A percentile compares a stretch with the other conserved stretches of the same genome.
phyloP scores from a whole-genome alignment of 1,140 invertebrate genomes.

The Bombus impatiens region DNA sequence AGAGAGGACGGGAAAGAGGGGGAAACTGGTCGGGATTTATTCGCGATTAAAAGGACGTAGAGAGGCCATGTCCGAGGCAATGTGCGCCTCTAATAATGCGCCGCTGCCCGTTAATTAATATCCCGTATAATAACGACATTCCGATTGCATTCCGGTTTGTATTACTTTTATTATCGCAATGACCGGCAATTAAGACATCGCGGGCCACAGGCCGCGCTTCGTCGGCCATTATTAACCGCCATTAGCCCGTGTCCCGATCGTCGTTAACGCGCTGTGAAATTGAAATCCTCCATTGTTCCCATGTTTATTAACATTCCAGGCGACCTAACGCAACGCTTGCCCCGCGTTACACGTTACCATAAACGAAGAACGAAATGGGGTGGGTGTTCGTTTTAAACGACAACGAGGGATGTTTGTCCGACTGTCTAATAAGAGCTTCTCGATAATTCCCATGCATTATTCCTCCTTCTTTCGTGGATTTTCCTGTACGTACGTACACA shows the following conservation, averaged over 20 bases:
- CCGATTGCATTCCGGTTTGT: conserved; percentile 36
- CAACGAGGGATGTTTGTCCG: background rate
- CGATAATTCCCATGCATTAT: conserved; percentile 45
- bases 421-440: conserved; percentile 27
- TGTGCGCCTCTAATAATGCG: conserved; percentile 22
- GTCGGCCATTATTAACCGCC: conserved; percentile 40
- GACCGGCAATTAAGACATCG: conserved; percentile 47
- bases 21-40: conserved; percentile 16
- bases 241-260: conserved; percentile 36
- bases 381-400: background rate
- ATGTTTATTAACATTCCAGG: conserved; percentile 36
- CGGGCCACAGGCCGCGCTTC: background rate
- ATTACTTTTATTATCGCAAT: conserved; percentile 44
- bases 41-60: background rate
- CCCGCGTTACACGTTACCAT: background rate
- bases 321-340: background rate
- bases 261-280: conserved; percentile 51
- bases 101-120: conserved; percentile 34
- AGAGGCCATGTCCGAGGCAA: background rate
- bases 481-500: background rate
- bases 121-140: conserved; percentile 44
- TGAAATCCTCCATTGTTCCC: conserved; percentile 47
- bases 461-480: background rate
- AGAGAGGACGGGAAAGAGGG: background rate
- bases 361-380: background rate